These are phyloP conservation scores for Mastomys natalensis DNA, from an alignment of 2,113 vertebrate genomes.

Conservation along the genomic window DNA sequence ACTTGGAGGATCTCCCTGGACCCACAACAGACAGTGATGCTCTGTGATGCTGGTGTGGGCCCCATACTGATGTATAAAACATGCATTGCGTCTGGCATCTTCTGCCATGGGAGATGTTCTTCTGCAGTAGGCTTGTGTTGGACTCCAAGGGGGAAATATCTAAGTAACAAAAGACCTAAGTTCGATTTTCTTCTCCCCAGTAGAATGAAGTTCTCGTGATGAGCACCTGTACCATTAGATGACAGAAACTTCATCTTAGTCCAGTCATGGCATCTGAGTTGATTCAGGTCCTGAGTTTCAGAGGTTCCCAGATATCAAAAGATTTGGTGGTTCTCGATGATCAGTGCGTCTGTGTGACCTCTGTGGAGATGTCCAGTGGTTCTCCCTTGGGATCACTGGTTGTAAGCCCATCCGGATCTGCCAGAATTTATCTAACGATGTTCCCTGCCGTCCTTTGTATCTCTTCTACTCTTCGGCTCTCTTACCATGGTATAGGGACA, in stretches of 20 bases:
- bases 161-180: background rate
- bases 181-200: too few species aligned
- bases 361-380: background rate
- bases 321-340: background rate
- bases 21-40: background rate
- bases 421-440: accelerated
- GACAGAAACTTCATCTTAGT: background rate
- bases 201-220: background rate
- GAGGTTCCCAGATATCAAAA: background rate
- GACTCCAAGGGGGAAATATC: background rate
- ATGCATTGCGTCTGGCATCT: accelerated
- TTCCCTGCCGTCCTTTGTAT: background rate
- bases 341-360: background rate
- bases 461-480: background rate
- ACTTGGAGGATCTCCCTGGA: accelerated
- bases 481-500: accelerated
- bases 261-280: background rate
- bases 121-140: accelerated
- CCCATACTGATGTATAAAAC: background rate
- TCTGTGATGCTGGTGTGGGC: background rate
- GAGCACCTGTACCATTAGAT: accelerated
- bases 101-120: background rate
- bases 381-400: background rate
- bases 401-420: background rate
- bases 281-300: background rate